Base-by-base conservation (phyloP, 2,888 invertebrate species). In the Sinodicranocentrus sp. region DNA sequence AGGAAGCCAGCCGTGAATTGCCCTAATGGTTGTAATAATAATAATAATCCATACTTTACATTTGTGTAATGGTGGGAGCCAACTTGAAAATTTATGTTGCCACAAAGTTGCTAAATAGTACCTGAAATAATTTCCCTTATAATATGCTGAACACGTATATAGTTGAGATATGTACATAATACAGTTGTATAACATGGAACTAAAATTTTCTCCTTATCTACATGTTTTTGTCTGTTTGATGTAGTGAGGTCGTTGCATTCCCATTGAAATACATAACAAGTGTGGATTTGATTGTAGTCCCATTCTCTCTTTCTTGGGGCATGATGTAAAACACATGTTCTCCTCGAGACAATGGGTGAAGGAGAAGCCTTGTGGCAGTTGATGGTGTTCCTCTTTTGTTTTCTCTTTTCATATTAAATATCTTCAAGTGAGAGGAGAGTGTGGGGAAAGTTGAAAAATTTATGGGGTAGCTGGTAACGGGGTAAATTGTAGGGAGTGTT, bases 21-120 rank as follows among this genome's bases (percentile, higher is more conserved):
- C 15, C n/a, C 26, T 54, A 26, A 10, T 63, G n/a, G 21, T 19
- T 21, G 1, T 25, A 48, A 28, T 28, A 5, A 13, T 8, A 63
- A 63, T 44, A 33, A 67, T 67, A 33, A 54, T 67, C 52, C 65
- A 52, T 33, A 43, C 39, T 26, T 52, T 65, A 10, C 28, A 65
- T 23, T 57, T 77, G 28, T 68, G 43, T 52, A 10, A 25, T 48
- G 21, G 52, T n/a, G 19, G 33, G 21, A 61, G 63, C 44, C 73
- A 65, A 33, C 39, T 23, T 26, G 77, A 68, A 68, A 68, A 77
- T 77, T 77, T 77, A 77, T 77, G 77, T 68, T 67, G 59, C 77
- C 77, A 63, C 80, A 72, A 72, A 59, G 63, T 80, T 72, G 73
- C 71, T 80, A 80, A 72, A 71, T 67, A 80, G 72, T 54, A 57